Evolutionary conservation across 2,888 invertebrate species (phyloP).

Genomic region (Leptopilina syphax): DNA sequence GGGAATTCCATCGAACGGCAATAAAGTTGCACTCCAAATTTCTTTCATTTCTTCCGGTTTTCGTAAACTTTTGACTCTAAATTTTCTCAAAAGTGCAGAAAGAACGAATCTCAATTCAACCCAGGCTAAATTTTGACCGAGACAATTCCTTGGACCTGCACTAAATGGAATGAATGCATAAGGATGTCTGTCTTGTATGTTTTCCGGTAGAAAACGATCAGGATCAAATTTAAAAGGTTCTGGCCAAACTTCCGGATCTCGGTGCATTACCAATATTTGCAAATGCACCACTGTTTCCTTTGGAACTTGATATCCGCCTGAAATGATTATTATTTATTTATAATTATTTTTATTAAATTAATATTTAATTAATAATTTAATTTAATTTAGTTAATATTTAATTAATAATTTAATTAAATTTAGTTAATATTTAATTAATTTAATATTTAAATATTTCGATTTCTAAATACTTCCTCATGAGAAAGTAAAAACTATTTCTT

Average conservation of each 20-base stretch:
- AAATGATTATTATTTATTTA: background rate
- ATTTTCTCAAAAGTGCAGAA: slow-evolving; percentile 58
- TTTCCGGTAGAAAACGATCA: slow-evolving; percentile 79
- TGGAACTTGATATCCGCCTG: slow-evolving; percentile 78
- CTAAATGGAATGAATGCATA: slow-evolving; percentile 80
- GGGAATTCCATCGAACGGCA: slow-evolving; percentile 51
- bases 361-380: background rate
- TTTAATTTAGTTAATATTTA: no score
- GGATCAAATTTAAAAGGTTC: slow-evolving; percentile 78
- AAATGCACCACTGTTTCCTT: slow-evolving; percentile 78
- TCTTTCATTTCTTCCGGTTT: slow-evolving; percentile 51
- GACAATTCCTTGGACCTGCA: slow-evolving; percentile 78
- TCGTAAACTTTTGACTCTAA: slow-evolving; percentile 56
- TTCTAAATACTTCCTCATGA: no score
- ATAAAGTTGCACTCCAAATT: slow-evolving; percentile 51
- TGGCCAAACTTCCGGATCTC: slow-evolving; percentile 80
- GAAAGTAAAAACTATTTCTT: no score
- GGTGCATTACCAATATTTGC: slow-evolving; percentile 82
- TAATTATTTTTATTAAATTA: background rate
- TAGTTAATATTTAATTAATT: no score
- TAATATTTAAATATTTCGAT: no score
- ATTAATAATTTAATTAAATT: no score
- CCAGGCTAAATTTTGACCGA: slow-evolving; percentile 76
- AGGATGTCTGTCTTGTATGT: slow-evolving; percentile 77
- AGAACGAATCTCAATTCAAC: slow-evolving; percentile 60